These are phyloP conservation scores for Pachypanchax playfairii DNA, from an alignment of 2,113 vertebrate species.

Conservation along the genomic window DNA sequence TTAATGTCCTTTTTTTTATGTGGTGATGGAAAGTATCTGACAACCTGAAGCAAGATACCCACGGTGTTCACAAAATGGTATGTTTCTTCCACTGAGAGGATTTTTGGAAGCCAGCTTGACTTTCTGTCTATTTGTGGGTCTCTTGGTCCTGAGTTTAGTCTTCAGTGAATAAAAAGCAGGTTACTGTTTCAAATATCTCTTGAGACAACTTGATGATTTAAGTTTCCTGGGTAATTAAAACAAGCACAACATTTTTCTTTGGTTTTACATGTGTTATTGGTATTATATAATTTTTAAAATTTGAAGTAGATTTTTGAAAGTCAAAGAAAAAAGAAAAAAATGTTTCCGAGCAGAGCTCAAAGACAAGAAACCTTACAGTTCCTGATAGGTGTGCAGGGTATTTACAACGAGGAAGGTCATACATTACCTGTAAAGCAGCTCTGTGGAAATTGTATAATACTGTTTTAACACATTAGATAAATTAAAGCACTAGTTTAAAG, in stretches of 20 bases:
- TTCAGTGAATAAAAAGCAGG: not conserved
- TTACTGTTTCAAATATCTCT: too few relatives aligned
- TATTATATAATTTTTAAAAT: too few relatives aligned
- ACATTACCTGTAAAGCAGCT: not conserved
- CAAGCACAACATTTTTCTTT: too few relatives aligned
- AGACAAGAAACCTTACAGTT: not conserved
- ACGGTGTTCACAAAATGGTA: not conserved
- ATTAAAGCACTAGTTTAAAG: not conserved
- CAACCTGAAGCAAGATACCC: too few relatives aligned
- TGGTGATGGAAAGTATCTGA: not conserved
- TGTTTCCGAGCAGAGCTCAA: not conserved
- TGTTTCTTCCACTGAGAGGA: not conserved
- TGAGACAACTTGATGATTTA: too few relatives aligned
- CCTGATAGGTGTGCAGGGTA: not conserved
- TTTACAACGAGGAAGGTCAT: not conserved
- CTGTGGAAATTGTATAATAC: not conserved
- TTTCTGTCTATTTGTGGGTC: not conserved
- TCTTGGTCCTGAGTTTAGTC: not conserved
- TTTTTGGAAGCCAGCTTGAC: not conserved
- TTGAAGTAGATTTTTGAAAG: too few relatives aligned
- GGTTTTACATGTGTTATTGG: too few relatives aligned
- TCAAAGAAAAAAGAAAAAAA: not conserved
- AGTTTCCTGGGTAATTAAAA: too few relatives aligned
- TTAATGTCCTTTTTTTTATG: not conserved
- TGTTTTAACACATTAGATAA: not conserved